Evolutionary conservation across 2,888 invertebrate genomes (phyloP).

Genomic region (Archips crataeganus): DNA sequence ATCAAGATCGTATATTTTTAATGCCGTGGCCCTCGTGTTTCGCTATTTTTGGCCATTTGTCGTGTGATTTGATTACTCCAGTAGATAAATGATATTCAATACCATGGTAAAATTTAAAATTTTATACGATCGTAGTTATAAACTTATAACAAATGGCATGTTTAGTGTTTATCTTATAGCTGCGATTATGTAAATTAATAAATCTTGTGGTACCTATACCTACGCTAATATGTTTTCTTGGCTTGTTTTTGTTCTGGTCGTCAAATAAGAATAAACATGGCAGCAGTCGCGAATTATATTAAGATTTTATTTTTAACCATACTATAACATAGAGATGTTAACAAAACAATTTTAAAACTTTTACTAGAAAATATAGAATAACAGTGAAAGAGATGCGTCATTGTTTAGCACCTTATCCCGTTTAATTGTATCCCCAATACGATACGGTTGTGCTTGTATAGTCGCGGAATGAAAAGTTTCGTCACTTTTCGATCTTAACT

Average conservation of each 20-base stretch:
- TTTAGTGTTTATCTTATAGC: neutral
- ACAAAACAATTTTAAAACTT: neutral
- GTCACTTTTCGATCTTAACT: too few species aligned
- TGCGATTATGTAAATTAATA: neutral
- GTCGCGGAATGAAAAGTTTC: too few species aligned
- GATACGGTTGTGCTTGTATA: too few species aligned
- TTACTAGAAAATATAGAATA: too few species aligned
- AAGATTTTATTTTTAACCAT: slow-evolving; percentile 7
- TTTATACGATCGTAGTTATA: neutral
- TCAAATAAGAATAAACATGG: slow-evolving; percentile 1
- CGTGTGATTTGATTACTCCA: neutral
- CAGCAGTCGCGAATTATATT: neutral
- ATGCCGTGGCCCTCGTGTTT: slow-evolving; percentile 12
- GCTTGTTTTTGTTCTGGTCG: neutral
- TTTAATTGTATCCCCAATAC: too few species aligned
- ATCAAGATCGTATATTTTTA: slow-evolving; percentile 38
- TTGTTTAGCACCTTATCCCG: too few species aligned
- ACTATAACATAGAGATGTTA: neutral
- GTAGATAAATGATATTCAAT: neutral
- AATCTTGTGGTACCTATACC: neutral
- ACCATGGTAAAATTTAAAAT: neutral
- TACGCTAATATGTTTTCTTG: neutral
- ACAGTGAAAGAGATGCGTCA: too few species aligned
- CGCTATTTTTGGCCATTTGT: slow-evolving; percentile 13
- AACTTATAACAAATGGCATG: neutral